phyloP scores from a whole-genome alignment of 2,113 vertebrate species.

The Pogona vitticeps region DNA sequence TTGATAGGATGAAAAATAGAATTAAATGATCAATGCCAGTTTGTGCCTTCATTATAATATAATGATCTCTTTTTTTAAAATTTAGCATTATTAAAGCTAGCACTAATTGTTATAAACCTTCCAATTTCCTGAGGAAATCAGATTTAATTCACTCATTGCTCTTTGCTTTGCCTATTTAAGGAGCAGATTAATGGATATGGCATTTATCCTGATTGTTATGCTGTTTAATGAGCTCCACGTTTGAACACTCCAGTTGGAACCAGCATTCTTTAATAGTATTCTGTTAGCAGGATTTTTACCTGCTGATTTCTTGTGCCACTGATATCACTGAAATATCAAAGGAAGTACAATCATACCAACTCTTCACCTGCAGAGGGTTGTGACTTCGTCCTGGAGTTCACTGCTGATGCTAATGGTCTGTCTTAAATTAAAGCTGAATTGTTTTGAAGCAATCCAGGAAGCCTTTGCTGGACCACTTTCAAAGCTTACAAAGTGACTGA shows the following conservation, averaged over 20 bases:
- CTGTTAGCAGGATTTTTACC: conserved; percentile 46
- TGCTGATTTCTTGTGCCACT: conserved; percentile 10
- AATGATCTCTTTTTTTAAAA: background rate
- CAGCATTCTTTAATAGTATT: conserved; percentile 42
- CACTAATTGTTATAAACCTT: conserved; percentile 16
- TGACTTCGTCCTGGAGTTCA: conserved; percentile 30
- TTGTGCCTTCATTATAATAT: background rate
- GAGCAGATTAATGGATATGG: conserved; percentile 68
- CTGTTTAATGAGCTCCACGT: conserved; percentile 63
- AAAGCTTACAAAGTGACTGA: conserved; percentile 32
- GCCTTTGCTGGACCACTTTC: conserved; percentile 43
- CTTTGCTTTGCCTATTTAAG: conserved; percentile 56
- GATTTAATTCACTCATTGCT: conserved; percentile 55
- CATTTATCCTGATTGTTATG: conserved; percentile 68
- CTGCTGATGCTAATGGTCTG: conserved; percentile 47
- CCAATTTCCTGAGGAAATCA: conserved; percentile 58
- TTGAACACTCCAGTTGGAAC: conserved; percentile 48
- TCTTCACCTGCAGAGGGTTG: conserved; percentile 27
- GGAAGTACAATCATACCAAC: conserved; percentile 12
- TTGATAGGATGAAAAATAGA: background rate
- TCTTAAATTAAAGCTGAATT: conserved; percentile 55
- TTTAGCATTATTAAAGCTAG: conserved; percentile 43
- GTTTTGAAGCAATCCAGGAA: conserved; percentile 54
- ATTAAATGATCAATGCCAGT: background rate
- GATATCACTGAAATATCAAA: conserved; percentile 22